phyloP scores from a whole-genome alignment of 2,888 invertebrate species.

The Nephrotoma appendiculata region DNA sequence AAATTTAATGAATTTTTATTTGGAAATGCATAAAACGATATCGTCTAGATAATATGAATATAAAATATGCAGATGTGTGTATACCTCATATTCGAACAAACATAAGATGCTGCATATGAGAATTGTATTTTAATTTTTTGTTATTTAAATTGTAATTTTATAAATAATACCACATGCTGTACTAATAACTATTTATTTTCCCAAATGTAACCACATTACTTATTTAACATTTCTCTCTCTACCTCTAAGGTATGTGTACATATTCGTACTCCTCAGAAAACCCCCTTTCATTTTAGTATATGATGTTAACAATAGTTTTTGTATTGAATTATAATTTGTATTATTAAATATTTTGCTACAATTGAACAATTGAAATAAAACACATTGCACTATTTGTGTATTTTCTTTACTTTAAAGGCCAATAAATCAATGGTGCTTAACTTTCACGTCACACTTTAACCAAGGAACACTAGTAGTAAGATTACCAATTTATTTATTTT shows the following conservation, averaged over 20 bases:
- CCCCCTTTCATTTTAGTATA: too few species aligned
- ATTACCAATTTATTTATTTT: too few species aligned
- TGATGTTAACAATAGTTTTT: too few species aligned
- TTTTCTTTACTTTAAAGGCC: too few species aligned
- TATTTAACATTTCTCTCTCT: background rate
- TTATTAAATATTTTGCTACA: too few species aligned
- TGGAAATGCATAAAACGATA: background rate
- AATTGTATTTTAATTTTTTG: background rate
- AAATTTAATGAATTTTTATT: background rate
- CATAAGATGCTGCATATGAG: background rate
- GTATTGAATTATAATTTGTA: too few species aligned
- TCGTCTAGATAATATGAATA: background rate
- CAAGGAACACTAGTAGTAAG: too few species aligned
- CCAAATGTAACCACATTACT: background rate
- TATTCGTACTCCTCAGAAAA: background rate
- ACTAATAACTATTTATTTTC: background rate
- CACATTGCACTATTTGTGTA: too few species aligned
- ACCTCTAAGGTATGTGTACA: background rate
- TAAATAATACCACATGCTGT: background rate
- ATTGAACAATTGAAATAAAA: too few species aligned
- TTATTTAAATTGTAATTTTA: background rate
- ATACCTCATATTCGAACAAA: background rate
- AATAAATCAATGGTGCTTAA: too few species aligned
- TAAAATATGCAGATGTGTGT: background rate
- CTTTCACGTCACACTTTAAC: too few species aligned